These are phyloP conservation scores for Caenorhabditis virilis DNA, from an alignment of 2,888 invertebrate species.

Conservation along the genomic window DNA sequence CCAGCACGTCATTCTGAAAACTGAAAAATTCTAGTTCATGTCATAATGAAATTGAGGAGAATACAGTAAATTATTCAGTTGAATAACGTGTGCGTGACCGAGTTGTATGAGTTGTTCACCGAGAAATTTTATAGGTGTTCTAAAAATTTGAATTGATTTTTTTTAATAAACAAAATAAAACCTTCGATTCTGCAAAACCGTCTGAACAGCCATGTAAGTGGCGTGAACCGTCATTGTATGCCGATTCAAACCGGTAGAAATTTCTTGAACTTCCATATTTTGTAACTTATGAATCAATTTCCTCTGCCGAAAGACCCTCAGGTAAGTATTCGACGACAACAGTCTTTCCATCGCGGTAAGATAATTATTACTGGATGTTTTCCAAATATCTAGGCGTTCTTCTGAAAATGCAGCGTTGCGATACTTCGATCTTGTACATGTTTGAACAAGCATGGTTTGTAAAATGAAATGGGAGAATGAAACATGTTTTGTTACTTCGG, in stretches of 20 bases:
- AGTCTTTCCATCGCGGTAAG: background rate
- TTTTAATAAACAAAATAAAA: no score
- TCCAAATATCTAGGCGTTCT: background rate
- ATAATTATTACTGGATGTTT: background rate
- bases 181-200: conserved; percentile 12
- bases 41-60: no score
- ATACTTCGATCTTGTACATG: no score
- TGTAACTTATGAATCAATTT: background rate
- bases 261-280: no score
- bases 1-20: conserved; percentile 1
- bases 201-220: conserved; percentile 7
- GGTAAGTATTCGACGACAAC: background rate
- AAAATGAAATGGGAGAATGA: no score
- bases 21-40: conserved; percentile 2
- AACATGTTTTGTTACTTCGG: no score
- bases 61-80: conserved; percentile 11
- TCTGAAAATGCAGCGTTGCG: no score
- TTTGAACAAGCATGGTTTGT: no score
- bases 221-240: background rate
- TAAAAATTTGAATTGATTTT: no score
- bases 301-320: no score
- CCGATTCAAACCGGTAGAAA: no score
- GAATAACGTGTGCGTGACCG: conserved; percentile 11
- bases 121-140: background rate
- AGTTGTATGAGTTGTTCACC: conserved; percentile 15